Evolutionary conservation across 2,113 vertebrate species (phyloP), one percentile per base, ranked within the genome.

Genomic region (Atlantisia rogersi): DNA sequence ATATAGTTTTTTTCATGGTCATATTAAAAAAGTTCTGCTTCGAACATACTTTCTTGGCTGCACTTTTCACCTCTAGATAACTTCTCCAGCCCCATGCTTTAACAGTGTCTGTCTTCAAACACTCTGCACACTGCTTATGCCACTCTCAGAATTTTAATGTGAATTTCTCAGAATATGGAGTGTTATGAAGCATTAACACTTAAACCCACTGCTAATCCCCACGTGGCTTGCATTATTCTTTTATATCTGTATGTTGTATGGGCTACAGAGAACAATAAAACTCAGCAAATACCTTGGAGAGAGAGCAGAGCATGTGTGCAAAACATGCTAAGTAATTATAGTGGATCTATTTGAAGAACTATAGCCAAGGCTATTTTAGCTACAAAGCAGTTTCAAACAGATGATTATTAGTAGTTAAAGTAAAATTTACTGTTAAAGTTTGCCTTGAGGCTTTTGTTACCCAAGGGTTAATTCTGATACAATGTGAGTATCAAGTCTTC

Each of bases 151-250:
- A 97, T 97, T 94, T 95, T 96, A 98, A 97, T 97, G 94, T 86
- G 90, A 95, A 94, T 97, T 96, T 92, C 71, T 95, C 79, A 93
- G 78, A 97, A 95, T 86, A 95, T 52, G 67, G 90, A 88, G 91
- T 68, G 46, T 95, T 98, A 78, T 53, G 85, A 92, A 97, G 92
- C 88, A 96, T 97, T 97, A 98, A 94, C 92, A 93, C 94, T 96
- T 97, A 97, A 98, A 97, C 71, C 73, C 86, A 75, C 73, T 90
- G 53, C 89, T 97, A 97, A 97, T 97, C 93, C 93, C 89, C 95
- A 80, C 94, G 81, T 74, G 95, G 53, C 70, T 96, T 69, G 73
- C 91, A 88, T 90, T 96, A 96, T 95, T 95, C 88, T 95, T 96
- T 96, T 94, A 74, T 96, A 95, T 95, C 78, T 88, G 55, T 68